Evolutionary conservation across 2,797 vertebrate genomes (phyloP), one percentile per base, ranked within the genome.

Genomic region (Karalla daura): DNA sequence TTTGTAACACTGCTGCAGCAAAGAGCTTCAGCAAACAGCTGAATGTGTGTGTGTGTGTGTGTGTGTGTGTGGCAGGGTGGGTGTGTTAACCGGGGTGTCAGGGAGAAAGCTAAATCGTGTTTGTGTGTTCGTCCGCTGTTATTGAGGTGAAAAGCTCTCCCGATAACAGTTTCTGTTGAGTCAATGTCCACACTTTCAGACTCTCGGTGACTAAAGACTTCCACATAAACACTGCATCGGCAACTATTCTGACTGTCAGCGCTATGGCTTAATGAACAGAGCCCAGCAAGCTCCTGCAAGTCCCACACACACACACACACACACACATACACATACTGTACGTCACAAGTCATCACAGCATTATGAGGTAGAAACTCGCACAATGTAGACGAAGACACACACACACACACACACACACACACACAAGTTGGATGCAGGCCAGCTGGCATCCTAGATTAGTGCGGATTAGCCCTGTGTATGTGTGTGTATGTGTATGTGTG

Each of bases 381-480:
- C 11, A 20, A 27, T 11, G 46, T 21, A 8, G 43, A 71, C 20
- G 0, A 17, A 64, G 8, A 40, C 39, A 61, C 51, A 72, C n/a
- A 45, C 21, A 40, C 45, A 64, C 24, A 62, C 12, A 18, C 21
- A 61, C 15, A 53, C 5, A 43, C 33, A 35, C 7, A 65, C 35
- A 60, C 36, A 54, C n/a, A 41, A 1, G 13, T 43, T 86, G 86
- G 79, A 85, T 2, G 0, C 25, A 7, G 33, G 77, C 82, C 88
- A 86, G 77, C 51, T 85, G 86, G 85, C 49, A 66, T 62, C 70
- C 70, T 37, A 40, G 86, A 88, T 90, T 85, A 88, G 49, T 52
- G n/a, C 72, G 49, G 86, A 88, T 90, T 90, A 88, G n/a, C 36
- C 28, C 1, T 45, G 39, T 70, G 68, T 68, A 64, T 62, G 53